phyloP scores from a whole-genome alignment of 2,113 vertebrate genomes.

The Crotalus helleri region DNA sequence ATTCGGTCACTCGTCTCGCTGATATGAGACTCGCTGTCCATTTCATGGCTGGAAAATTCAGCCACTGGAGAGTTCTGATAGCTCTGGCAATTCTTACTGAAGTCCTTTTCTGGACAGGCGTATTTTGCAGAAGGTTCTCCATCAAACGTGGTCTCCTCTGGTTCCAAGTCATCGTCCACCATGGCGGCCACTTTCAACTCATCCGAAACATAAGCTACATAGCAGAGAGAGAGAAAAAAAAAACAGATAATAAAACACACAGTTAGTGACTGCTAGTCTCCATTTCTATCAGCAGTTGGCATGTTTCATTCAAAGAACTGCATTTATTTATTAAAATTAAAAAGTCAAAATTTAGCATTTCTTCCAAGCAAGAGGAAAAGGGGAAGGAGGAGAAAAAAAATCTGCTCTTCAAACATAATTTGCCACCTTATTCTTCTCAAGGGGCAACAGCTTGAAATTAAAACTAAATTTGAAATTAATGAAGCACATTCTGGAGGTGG shows the following conservation, averaged over 20 bases:
- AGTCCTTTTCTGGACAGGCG: conserved; percentile 87
- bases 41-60: conserved; percentile 94
- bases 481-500: conserved; percentile 99
- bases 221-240: conserved; percentile 37
- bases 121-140: conserved; percentile 90
- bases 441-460: conserved; percentile 99
- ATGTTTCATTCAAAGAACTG: conserved; percentile 46
- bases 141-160: conserved; percentile 82
- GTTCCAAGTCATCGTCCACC: conserved; percentile 85
- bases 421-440: conserved; percentile 99
- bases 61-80: conserved; percentile 90
- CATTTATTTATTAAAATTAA: conserved; percentile 73
- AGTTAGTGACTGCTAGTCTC: conserved; percentile 59
- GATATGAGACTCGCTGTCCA: conserved; percentile 97
- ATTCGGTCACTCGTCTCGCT: conserved; percentile 97
- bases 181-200: conserved; percentile 92
- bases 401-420: conserved; percentile 96
- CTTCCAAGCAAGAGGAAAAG: conserved; percentile 73
- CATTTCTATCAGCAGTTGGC: conserved; percentile 25
- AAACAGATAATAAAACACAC: background rate
- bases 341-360: conserved; percentile 78
- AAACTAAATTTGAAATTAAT: conserved; percentile 99
- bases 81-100: conserved; percentile 81
- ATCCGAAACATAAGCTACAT: conserved; percentile 89
- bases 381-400: conserved; percentile 60